Base-by-base conservation (phyloP, 23 tunicate species). In the Trididemnum nubilum region DNA sequence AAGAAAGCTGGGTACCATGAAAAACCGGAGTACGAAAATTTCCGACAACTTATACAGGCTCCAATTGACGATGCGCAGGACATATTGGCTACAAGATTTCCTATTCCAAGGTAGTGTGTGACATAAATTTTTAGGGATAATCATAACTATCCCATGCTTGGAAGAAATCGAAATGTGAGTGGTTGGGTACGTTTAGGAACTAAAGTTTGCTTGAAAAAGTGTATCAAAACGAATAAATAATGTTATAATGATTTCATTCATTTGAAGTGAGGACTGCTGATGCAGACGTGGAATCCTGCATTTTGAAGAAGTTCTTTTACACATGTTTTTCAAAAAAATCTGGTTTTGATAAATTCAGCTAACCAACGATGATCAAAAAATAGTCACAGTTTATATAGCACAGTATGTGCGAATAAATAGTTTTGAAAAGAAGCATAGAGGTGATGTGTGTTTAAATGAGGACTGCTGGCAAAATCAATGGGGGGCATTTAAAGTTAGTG, bases 61-160 rank as follows among this genome's bases (percentile, higher is more conserved):
- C 99, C 99, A 12, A 79, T 91, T 15, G 93, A 91, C 37, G 99
- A 96, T 76, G 97, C 99, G 0, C 97, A 91, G 36, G 99, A 96
- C 52, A 96, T 92, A 51, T 85, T 96, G 21, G 97, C 97, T 2
- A 88, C 96, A 30, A 61, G 99, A 38, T 96, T 96, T 77, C 99
- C 99, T 2, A 96, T 96, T 81, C 99, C 99, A 32, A 88, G 99
- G 92, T 96, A 33, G 12, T 5, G 31, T 44, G 54, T 44, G n/a
- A n/a, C n/a, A n/a, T n/a, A n/a, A n/a, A n/a, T n/a, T n/a, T n/a
- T n/a, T n/a, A n/a, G n/a, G n/a, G n/a, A n/a, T n/a, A 15, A 50
- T n/a, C n/a, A n/a, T n/a, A n/a, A n/a, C n/a, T n/a, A 75, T 0
- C 15, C 38, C 18, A 18, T 21, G 18, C 19, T 15, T 51, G 21